Base-by-base conservation (phyloP, 2,888 invertebrate genomes). In the Dioctria rufipes region DNA sequence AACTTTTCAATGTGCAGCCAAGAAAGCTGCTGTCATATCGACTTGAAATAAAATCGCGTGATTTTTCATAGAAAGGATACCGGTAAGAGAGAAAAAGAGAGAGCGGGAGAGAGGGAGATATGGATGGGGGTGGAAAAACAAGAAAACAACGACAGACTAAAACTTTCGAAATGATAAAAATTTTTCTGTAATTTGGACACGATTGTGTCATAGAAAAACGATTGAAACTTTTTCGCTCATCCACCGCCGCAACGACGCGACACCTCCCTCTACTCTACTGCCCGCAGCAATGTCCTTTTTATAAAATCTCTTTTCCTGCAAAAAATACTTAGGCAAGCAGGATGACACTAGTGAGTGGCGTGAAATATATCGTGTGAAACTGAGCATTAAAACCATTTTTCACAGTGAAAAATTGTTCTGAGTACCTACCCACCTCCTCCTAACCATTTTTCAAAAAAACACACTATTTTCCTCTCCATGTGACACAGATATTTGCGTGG, bases 11-110 rank as follows among this genome's bases (percentile, higher is more conserved):
- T 77, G 25, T 25, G 63, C 77, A 77, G 42, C 77, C 77, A 49
- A 77, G 73, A 73, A 73, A 43, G 58, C 73, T 25, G 25, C 25
- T 60, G 73, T 73, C 73, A 73, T 73, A 73, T 49, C 63, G 78
- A 77, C 66, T 78, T 78, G 78, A 78, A 78, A 77, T 77, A 77
- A 77, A 77, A 78, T 78, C 66, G 78, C 66, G 66, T 54, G 65
- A 78, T 66, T 66, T 66, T 66, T 78, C 61, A 66, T 66, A 40
- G 25, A 25, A 25, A 25, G 25, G 25, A 25, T 25, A 25, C 25
- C 25, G 25, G 25, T 25, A 25, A 25, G 25, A 25, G 25, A 25
- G 25, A 25, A 25, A 25, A 25, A 25, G 25, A 25, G 25, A 25
- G 25, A 25, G 1, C 25, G 25, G 0, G 25, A 1, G 25, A 25